Conservation (phyloP, 1,140 invertebrate genomes). For the Gryon sp. region DNA sequence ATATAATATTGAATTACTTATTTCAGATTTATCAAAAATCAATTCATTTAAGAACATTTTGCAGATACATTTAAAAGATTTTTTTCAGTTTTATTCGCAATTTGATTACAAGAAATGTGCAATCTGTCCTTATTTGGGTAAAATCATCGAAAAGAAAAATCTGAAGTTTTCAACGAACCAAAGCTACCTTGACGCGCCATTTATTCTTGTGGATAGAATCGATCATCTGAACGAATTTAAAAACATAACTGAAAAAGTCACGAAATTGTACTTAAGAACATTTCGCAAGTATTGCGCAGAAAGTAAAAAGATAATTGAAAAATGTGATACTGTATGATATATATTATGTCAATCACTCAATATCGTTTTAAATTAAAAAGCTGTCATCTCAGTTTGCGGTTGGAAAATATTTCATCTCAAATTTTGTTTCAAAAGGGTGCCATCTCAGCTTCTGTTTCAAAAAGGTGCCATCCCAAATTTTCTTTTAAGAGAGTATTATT, state of each 20-base stretch:
- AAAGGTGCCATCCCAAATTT: too few relatives aligned
- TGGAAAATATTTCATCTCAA: too few relatives aligned
- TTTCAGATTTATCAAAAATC: not conserved
- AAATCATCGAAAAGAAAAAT: not conserved
- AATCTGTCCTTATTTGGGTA: not conserved
- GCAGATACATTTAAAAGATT: not conserved
- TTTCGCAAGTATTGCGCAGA: conserved; percentile 56
- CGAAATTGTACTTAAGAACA: conserved; percentile 46
- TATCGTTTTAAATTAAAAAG: too few relatives aligned
- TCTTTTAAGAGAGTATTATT: too few relatives aligned
- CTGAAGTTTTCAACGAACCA: not conserved
- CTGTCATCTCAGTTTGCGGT: too few relatives aligned
- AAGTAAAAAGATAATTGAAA: conserved; percentile 26
- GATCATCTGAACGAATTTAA: conserved; percentile 1
- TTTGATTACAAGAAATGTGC: not conserved
- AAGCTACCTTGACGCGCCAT: not conserved
- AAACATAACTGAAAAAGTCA: conserved; percentile 67
- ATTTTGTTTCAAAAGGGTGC: too few relatives aligned
- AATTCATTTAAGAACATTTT: not conserved
- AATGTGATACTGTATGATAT: too few relatives aligned
- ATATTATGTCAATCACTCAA: too few relatives aligned
- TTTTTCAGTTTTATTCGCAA: not conserved
- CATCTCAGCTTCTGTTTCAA: too few relatives aligned
- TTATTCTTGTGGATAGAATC: conserved; percentile 10
- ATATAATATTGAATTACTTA: too few relatives aligned